phyloP scores from a whole-genome alignment of 2,113 vertebrate genomes.

The Nerophis ophidion region DNA sequence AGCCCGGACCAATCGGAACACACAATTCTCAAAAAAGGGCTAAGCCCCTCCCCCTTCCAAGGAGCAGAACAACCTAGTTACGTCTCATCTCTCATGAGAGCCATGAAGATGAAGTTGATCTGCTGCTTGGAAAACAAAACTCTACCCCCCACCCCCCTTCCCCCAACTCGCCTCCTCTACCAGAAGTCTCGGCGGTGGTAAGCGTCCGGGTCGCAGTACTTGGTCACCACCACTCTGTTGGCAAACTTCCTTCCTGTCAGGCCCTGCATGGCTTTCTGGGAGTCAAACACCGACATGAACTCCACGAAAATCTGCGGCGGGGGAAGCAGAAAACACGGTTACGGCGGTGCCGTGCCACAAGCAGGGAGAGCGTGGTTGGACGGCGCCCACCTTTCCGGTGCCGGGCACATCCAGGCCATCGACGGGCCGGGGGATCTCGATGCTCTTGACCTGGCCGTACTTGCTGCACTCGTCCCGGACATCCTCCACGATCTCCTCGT shows the following conservation, averaged over 20 bases:
- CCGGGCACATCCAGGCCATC: slow-evolving; percentile 90
- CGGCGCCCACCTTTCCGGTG: slow-evolving; percentile 81
- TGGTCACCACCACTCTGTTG: slow-evolving; percentile 91
- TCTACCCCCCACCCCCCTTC: not conserved
- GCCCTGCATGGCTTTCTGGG: slow-evolving; percentile 94
- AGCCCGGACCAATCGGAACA: slow-evolving; percentile 50
- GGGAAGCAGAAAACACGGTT: not conserved
- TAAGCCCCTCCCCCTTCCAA: slow-evolving; percentile 8
- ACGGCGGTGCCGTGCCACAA: no score
- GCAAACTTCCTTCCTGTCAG: slow-evolving; percentile 90
- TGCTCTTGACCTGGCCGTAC: slow-evolving; percentile 88
- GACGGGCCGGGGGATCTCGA: slow-evolving; percentile 88
- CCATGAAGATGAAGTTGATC: no score
- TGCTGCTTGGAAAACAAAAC: slow-evolving; percentile 16
- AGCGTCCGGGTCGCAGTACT: slow-evolving; percentile 91
- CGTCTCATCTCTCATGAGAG: not conserved
- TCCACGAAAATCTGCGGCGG: slow-evolving; percentile 84
- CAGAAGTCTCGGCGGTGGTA: slow-evolving; percentile 91
- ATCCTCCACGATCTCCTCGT: slow-evolving; percentile 89
- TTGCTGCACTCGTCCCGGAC: slow-evolving; percentile 89
- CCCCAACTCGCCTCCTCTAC: slow-evolving; percentile 66
- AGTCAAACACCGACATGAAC: slow-evolving; percentile 88
- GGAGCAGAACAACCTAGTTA: slow-evolving; percentile 17
- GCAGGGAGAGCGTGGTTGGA: not conserved
- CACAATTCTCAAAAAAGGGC: slow-evolving; percentile 55